Evolutionary conservation across 2,113 vertebrate species (phyloP).

Genomic region (Shinisaurus crocodilurus): DNA sequence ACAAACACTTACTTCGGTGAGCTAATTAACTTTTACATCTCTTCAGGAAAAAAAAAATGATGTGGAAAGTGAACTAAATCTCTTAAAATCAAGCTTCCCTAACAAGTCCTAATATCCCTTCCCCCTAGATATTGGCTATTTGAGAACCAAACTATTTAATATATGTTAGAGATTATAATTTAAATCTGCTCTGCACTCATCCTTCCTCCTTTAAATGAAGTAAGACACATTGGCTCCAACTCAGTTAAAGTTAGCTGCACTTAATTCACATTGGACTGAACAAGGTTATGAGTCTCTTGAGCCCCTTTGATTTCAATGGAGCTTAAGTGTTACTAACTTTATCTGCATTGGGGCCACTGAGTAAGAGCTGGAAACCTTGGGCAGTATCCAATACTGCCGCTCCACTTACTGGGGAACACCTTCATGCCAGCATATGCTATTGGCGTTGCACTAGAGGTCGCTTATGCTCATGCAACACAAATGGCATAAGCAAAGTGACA

Average conservation of each 20-base stretch:
- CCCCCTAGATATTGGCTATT: slow-evolving; percentile 8
- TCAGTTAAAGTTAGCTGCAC: background rate
- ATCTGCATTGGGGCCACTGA: background rate
- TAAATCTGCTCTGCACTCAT: slow-evolving; percentile 4
- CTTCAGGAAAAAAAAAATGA: background rate
- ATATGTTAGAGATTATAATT: slow-evolving; percentile 23
- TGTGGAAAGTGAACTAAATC: background rate
- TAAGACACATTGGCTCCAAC: background rate
- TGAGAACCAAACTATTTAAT: background rate
- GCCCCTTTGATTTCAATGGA: background rate
- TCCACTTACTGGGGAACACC: too few relatives aligned
- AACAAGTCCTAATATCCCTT: slow-evolving; percentile 12
- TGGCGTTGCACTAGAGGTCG: too few relatives aligned
- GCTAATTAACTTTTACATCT: background rate
- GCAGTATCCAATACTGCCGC: too few relatives aligned
- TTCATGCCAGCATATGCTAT: too few relatives aligned
- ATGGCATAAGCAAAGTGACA: too few relatives aligned
- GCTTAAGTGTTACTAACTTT: background rate
- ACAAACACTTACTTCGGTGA: slow-evolving; percentile 15
- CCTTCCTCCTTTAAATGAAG: background rate
- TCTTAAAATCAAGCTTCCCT: background rate
- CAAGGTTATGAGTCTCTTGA: background rate
- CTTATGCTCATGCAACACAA: too few relatives aligned
- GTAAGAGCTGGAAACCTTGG: background rate
- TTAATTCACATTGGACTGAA: slow-evolving; percentile 9